These are phyloP conservation scores for Rhinoderma darwinii DNA, from an alignment of 2,113 vertebrate species.

Conservation along the genomic window DNA sequence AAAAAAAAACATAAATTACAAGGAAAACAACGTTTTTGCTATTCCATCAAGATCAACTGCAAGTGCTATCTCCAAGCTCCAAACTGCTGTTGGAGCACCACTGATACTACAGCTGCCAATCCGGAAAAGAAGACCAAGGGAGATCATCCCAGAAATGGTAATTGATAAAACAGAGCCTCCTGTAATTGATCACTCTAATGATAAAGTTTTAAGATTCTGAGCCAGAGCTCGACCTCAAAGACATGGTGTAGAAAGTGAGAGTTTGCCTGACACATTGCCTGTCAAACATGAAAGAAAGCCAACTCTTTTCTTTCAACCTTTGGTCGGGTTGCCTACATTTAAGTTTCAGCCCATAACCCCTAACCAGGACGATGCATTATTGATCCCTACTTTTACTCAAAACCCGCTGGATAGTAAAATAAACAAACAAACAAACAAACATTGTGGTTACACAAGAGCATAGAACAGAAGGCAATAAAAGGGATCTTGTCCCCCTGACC, in stretches of 20 bases:
- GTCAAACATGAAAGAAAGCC: constrained; percentile 55
- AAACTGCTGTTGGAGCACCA: constrained; percentile 56
- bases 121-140: not conserved
- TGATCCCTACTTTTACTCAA: constrained; percentile 75
- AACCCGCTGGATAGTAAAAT: constrained; percentile 60
- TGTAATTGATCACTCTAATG: not conserved
- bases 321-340: constrained; percentile 77
- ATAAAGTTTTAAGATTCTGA: too few species aligned
- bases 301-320: constrained; percentile 87
- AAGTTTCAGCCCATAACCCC: constrained; percentile 81
- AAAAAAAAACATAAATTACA: too few species aligned
- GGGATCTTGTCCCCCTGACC: not conserved
- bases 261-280: not conserved
- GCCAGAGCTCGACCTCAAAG: constrained; percentile 38
- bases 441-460: not conserved
- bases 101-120: constrained; percentile 9
- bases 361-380: constrained; percentile 77
- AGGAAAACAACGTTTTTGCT: constrained; percentile 65
- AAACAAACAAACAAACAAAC: too few species aligned
- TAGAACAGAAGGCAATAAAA: not conserved
- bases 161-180: not conserved
- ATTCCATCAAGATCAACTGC: constrained; percentile 64
- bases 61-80: not conserved
- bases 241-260: constrained; percentile 58
- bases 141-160: not conserved